A percentile compares a stretch with the other conserved stretches of the same genome.
Conservation (phyloP, 2,113 vertebrate genomes). For the Dicentrarchus labrax region DNA sequence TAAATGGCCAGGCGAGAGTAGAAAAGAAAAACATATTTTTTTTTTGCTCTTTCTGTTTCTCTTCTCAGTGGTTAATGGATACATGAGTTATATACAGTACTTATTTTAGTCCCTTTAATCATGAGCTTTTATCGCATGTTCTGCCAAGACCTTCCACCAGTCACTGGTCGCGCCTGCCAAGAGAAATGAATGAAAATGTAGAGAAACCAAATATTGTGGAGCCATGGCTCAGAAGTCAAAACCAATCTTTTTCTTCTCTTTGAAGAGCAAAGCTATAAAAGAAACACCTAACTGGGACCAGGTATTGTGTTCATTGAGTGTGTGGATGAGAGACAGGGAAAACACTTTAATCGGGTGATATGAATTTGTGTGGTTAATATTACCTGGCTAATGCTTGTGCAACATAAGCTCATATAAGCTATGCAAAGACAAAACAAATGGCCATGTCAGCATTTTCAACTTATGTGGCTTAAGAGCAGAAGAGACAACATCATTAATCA, state of each 20-base stretch:
- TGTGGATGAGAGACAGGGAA: constrained; percentile 37
- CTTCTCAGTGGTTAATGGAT: constrained; percentile 83
- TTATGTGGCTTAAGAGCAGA: constrained; percentile 44
- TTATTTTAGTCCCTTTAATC: constrained; percentile 87
- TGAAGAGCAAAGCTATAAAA: constrained; percentile 67
- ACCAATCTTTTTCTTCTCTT: constrained; percentile 72
- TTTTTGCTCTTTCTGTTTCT: constrained; percentile 75
- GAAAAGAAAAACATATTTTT: constrained; percentile 73
- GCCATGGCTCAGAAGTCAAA: constrained; percentile 76
- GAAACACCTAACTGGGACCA: constrained; percentile 74
- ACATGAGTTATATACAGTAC: constrained; percentile 84
- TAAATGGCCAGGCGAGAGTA: constrained; percentile 51
- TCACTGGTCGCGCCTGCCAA: constrained; percentile 77
- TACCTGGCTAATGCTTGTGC: constrained; percentile 54
- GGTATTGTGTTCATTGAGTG: constrained; percentile 64
- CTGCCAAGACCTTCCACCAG: constrained; percentile 84
- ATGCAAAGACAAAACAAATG: constrained; percentile 60
- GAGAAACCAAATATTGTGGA: constrained; percentile 83
- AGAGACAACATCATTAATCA: constrained; percentile 55
- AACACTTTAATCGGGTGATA: constrained; percentile 47
- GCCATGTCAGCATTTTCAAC: constrained; percentile 58
- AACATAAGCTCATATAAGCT: constrained; percentile 58
- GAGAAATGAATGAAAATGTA: constrained; percentile 84
- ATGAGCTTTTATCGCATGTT: constrained; percentile 80
- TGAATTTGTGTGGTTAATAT: constrained; percentile 47